Evolutionary conservation across 2,797 vertebrate species (phyloP), one percentile per base, ranked within the genome.

Genomic region (Poecilia gillii): DNA sequence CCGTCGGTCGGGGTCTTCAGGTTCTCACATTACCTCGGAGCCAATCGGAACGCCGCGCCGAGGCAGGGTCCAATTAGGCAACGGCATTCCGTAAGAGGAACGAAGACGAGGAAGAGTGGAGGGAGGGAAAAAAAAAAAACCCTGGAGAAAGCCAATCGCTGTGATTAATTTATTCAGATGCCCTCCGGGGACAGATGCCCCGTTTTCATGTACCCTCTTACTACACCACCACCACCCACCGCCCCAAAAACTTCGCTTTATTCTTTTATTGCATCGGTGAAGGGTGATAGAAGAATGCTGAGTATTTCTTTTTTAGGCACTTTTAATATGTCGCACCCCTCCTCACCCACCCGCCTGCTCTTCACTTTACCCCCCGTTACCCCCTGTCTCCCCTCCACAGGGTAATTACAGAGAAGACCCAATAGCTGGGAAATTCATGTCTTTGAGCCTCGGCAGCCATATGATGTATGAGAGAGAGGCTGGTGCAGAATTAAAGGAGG

Each of bases 151-250:
- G 95, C 95, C 97, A 96, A 97, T 97, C 95, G 93, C 92, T 91
- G 94, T 96, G 95, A 97, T 97, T 97, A 96, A 96, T 97, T 97
- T 96, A 97, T 97, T 95, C 93, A 91, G 86, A 93, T 88, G 90
- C 89, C 92, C 90, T 86, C 87, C 41, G 77, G 91, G 93, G 87
- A 91, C 81, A 72, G 74, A 85, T 89, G 87, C 90, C 87, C 88
- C 78, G 47, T 84, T 92, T 91, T 92, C 89, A 87, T 88, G 84
- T 81, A 81, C 83, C 82, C 87, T 81, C 79, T 70, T 72, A 85
- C 85, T 79, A 39, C 76, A 70, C 57, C 57, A 31, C 75, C 59
- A 66, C 75, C 59, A 66, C 80, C 13, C 74, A 51, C 39, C 82
- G 16, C 85, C 79, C 84, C 51, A 23, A 53, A 53, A 53, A 25